Evolutionary conservation across 2,113 vertebrate genomes (phyloP).

Genomic region (Struthidea cinerea): DNA sequence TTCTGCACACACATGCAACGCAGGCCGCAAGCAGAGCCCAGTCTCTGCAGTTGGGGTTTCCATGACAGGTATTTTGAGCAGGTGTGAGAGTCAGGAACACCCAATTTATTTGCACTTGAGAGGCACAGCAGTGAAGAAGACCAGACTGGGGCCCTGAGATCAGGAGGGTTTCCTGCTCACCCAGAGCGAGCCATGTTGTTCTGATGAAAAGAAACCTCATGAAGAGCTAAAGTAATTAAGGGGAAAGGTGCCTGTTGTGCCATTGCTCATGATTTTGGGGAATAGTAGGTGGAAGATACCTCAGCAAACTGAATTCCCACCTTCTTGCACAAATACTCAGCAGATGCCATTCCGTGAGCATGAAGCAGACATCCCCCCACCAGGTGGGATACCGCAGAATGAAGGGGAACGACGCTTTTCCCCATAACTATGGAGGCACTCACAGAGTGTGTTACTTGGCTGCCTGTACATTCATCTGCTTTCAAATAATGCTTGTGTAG

Average conservation of each 20-base stretch:
- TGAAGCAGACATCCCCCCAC: neutral
- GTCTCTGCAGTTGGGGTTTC: neutral
- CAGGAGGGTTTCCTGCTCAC: neutral
- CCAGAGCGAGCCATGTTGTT: neutral
- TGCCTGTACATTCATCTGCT: neutral
- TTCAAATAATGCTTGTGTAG: neutral
- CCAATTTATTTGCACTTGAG: neutral
- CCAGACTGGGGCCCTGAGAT: neutral
- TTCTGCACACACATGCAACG: rapidly evolving
- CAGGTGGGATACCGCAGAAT: rapidly evolving
- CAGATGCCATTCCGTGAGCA: rapidly evolving
- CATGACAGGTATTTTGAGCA: neutral
- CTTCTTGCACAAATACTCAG: neutral
- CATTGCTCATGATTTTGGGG: neutral
- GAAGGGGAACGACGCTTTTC: neutral
- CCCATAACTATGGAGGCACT: neutral
- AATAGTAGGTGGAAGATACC: neutral
- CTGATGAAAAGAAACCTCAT: neutral
- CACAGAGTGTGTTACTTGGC: neutral
- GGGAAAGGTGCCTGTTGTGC: neutral
- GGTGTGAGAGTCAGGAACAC: neutral
- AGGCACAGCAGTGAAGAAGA: neutral
- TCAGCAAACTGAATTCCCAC: neutral
- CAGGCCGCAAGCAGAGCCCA: neutral
- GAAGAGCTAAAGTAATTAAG: neutral